A percentile compares a stretch with the other conserved stretches of the same genome.
Conservation (phyloP, 2,113 vertebrate genomes). For the Sorex fumeus region DNA sequence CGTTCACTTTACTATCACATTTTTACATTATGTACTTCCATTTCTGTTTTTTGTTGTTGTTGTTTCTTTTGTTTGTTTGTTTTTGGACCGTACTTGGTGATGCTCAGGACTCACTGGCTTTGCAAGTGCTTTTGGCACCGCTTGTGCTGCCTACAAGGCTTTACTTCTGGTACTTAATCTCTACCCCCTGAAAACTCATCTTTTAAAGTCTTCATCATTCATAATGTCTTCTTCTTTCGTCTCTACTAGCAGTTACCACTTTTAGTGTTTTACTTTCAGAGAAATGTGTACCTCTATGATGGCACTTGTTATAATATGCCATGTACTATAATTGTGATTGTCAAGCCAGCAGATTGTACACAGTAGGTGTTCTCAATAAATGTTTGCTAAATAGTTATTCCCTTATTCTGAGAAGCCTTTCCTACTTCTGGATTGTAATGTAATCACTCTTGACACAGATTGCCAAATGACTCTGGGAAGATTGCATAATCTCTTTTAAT, state of each 20-base stretch:
- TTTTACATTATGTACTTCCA: conserved; percentile 1
- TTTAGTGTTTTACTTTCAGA: conserved; percentile 47
- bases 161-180: too few relatives aligned
- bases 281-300: conserved; percentile 22
- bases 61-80: too few relatives aligned
- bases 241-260: neutral
- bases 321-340: conserved; percentile 13
- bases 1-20: conserved; percentile 15
- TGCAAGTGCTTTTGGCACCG: too few relatives aligned
- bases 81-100: too few relatives aligned
- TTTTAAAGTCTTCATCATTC: neutral
- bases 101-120: neutral
- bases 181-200: neutral
- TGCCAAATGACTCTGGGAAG: conserved; percentile 73
- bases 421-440: conserved; percentile 45
- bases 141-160: too few relatives aligned
- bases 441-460: conserved; percentile 64
- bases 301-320: neutral
- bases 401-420: conserved; percentile 56
- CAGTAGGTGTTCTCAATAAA: conserved; percentile 15
- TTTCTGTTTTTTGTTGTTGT: too few relatives aligned
- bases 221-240: conserved; percentile 24
- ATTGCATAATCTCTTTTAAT: conserved; percentile 70
- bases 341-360: conserved; percentile 3
- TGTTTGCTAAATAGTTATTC: conserved; percentile 66